Conservation (phyloP, 2,888 invertebrate genomes). For the Eristalinus sepulchralis region DNA sequence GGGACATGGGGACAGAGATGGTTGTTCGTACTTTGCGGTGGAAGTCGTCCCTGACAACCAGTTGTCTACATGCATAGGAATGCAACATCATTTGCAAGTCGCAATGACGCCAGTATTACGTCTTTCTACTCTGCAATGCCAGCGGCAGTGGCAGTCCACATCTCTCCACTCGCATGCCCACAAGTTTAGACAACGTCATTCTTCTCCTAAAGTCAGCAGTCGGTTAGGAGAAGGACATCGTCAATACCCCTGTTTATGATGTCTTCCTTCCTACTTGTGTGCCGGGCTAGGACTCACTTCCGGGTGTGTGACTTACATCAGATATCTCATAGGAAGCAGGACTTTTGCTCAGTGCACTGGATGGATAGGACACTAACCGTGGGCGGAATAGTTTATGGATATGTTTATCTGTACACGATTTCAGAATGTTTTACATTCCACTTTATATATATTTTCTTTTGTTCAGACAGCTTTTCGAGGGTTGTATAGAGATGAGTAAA, state of each 20-base stretch:
- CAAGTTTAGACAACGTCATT: no score
- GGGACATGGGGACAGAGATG: slow-evolving; percentile 29
- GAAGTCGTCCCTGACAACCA: not conserved
- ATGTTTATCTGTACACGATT: no score
- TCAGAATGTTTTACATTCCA: no score
- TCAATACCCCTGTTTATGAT: not conserved
- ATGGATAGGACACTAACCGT: no score
- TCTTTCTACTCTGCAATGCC: slow-evolving; percentile 2
- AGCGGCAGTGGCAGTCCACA: not conserved
- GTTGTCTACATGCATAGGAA: slow-evolving; percentile 22
- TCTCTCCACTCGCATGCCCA: not conserved
- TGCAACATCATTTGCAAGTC: slow-evolving; percentile 28
- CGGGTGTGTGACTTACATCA: not conserved
- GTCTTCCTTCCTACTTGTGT: not conserved
- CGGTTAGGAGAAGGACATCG: not conserved
- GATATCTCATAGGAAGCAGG: no score
- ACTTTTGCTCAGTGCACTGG: not conserved
- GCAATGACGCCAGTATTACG: slow-evolving; percentile 53
- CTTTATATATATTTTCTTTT: no score
- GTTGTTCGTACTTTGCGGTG: not conserved
- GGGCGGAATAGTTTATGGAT: no score
- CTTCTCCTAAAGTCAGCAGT: not conserved
- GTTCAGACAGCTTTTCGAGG: no score
- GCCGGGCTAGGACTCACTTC: not conserved
- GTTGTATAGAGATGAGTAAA: no score